These are phyloP conservation scores for Chaetodon trifasciatus DNA, from an alignment of 2,797 vertebrate species.

Conservation along the genomic window DNA sequence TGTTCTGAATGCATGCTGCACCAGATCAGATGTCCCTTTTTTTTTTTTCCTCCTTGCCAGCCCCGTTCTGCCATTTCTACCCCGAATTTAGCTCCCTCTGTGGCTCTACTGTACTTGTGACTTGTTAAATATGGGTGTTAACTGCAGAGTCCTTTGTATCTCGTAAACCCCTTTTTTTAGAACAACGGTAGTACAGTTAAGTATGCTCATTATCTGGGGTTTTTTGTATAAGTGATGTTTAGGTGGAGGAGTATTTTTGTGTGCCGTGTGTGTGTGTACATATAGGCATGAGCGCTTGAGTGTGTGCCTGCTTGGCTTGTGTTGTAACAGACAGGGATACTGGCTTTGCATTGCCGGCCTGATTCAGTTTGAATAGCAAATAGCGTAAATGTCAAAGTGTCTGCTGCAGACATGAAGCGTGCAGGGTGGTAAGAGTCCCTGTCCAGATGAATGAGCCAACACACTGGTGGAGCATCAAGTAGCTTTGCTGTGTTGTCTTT, in stretches of 20 bases:
- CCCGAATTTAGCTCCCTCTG: slow-evolving; percentile 73
- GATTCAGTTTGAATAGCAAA: slow-evolving; percentile 25
- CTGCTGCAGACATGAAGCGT: slow-evolving; percentile 8
- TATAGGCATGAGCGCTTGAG: background rate
- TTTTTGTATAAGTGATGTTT: slow-evolving; percentile 59
- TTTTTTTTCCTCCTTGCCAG: slow-evolving; percentile 49
- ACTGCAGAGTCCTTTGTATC: slow-evolving; percentile 67
- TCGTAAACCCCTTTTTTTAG: slow-evolving; percentile 75
- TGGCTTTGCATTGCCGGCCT: slow-evolving; percentile 14
- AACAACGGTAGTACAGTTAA: slow-evolving; percentile 64
- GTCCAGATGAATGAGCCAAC: slow-evolving; percentile 24
- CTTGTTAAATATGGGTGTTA: slow-evolving; percentile 77
- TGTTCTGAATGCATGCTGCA: slow-evolving; percentile 79
- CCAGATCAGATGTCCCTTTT: slow-evolving; percentile 79
- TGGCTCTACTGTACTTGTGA: slow-evolving; percentile 72
- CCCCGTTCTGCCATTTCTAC: slow-evolving; percentile 70
- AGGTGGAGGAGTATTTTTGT: slow-evolving; percentile 50
- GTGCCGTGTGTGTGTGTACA: background rate
- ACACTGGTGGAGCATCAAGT: background rate
- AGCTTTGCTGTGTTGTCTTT: background rate
- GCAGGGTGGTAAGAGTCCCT: background rate
- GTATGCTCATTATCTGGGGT: slow-evolving; percentile 64
- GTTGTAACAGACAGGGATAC: slow-evolving; percentile 11
- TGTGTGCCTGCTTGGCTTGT: slow-evolving; percentile 17
- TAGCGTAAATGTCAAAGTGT: slow-evolving; percentile 30